A percentile compares a stretch with the other conserved stretches of the same genome.
These are phyloP conservation scores for Recurvirostra avosetta DNA, from an alignment of 2,113 vertebrate species.

Conservation along the genomic window DNA sequence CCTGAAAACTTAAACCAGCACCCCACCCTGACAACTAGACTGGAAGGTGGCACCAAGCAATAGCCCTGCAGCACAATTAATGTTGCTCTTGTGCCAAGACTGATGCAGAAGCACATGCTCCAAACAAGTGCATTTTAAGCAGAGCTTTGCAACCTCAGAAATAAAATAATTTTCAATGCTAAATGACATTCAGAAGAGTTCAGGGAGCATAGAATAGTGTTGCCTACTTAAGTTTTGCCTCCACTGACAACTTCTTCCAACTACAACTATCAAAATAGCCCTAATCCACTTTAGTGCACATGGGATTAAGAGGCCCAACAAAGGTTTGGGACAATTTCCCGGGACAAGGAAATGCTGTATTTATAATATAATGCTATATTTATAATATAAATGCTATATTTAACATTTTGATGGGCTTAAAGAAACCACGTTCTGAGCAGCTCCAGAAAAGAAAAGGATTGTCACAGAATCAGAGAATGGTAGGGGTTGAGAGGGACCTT, in stretches of 20 bases:
- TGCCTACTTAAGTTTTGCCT: not conserved
- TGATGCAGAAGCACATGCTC: not conserved
- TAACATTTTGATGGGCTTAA: not conserved
- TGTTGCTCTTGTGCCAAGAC: not conserved
- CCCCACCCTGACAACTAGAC: not conserved
- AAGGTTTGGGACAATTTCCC: not conserved
- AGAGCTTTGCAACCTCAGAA: not conserved
- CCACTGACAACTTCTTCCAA: not conserved
- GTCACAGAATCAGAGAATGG: too few relatives aligned
- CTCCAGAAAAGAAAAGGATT: not conserved
- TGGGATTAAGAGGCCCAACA: not conserved
- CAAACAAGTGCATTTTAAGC: not conserved
- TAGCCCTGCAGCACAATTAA: not conserved
- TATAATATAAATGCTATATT: not conserved
- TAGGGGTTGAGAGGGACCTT: too few relatives aligned
- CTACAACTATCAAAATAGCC: not conserved
- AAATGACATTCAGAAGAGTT: not conserved
- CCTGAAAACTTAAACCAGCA: not conserved
- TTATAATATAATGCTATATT: not conserved
- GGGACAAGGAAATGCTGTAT: not conserved
- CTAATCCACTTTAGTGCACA: not conserved
- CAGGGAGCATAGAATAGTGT: not conserved
- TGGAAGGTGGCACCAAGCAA: not conserved
- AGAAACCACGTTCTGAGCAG: not conserved
- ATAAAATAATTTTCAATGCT: not conserved